A percentile compares a stretch with the other conserved stretches of the same genome.
These are phyloP conservation scores for Propithecus coquereli DNA, from an alignment of 2,113 vertebrate genomes.

Conservation along the genomic window DNA sequence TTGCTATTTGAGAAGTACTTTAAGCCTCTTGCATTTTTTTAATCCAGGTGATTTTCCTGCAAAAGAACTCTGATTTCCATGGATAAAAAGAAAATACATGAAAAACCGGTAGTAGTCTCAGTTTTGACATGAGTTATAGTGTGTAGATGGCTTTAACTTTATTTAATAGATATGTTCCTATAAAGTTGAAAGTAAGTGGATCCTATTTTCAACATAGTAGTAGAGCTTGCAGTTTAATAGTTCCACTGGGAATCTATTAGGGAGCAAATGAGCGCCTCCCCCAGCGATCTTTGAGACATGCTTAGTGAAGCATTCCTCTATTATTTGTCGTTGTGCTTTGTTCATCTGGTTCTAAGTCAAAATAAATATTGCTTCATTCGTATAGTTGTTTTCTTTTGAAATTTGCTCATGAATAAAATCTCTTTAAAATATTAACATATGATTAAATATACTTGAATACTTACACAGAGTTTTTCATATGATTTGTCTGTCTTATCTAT, in stretches of 20 bases:
- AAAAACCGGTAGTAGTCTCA: neutral
- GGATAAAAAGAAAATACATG: neutral
- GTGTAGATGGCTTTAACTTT: neutral
- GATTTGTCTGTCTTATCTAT: neutral
- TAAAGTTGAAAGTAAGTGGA: constrained; percentile 11
- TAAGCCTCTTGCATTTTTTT: neutral
- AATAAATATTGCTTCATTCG: constrained; percentile 6
- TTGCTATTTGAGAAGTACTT: neutral
- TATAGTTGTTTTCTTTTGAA: constrained; percentile 17
- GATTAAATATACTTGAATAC: neutral
- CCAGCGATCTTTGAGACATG: neutral
- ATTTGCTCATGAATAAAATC: neutral
- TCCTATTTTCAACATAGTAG: neutral
- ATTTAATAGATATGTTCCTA: neutral
- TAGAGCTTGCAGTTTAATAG: neutral
- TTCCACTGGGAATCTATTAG: neutral
- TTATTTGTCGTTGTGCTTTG: neutral
- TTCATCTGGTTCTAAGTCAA: neutral
- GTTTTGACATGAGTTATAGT: neutral
- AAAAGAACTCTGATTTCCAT: constrained; percentile 9
- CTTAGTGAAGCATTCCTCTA: neutral
- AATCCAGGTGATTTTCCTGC: neutral
- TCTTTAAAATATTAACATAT: constrained; percentile 10
- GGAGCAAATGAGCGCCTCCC: neutral
- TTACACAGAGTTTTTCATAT: neutral